A percentile compares a stretch with the other conserved stretches of the same genome.
Conservation (phyloP, 2,797 vertebrate species). For the Alcedo atthis region DNA sequence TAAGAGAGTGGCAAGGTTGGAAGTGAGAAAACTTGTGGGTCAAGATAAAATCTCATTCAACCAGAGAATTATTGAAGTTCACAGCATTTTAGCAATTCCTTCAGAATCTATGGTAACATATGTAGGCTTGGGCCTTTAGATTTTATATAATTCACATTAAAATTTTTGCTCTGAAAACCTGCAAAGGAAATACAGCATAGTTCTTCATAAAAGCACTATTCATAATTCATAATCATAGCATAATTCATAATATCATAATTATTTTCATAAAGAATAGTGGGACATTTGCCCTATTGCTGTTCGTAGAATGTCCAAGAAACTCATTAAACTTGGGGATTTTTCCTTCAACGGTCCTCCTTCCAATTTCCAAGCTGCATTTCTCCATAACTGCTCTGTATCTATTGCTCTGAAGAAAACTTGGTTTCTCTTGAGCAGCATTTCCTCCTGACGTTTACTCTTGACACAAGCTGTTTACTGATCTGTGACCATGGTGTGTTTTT, state of each 20-base stretch:
- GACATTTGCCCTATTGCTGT: not conserved
- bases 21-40: not conserved
- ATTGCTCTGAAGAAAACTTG: not conserved
- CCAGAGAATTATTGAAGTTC: not conserved
- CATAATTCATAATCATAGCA: not conserved
- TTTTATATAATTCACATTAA: not conserved
- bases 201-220: not conserved
- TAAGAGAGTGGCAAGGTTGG: not conserved
- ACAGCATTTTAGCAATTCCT: not conserved
- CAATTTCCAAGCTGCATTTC: not conserved
- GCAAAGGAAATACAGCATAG: not conserved
- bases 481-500: not conserved
- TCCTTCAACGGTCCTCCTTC: rapidly evolving
- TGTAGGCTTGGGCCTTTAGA: not conserved
- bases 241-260: not conserved
- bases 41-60: not conserved
- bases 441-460: not conserved
- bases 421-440: not conserved
- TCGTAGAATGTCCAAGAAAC: not conserved
- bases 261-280: not conserved
- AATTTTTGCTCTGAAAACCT: not conserved
- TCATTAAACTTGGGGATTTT: not conserved
- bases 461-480: not conserved
- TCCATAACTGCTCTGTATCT: not conserved
- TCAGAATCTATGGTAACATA: not conserved